Evolutionary conservation across 2,888 invertebrate genomes (phyloP).

Genomic region (Tinea semifulvella): DNA sequence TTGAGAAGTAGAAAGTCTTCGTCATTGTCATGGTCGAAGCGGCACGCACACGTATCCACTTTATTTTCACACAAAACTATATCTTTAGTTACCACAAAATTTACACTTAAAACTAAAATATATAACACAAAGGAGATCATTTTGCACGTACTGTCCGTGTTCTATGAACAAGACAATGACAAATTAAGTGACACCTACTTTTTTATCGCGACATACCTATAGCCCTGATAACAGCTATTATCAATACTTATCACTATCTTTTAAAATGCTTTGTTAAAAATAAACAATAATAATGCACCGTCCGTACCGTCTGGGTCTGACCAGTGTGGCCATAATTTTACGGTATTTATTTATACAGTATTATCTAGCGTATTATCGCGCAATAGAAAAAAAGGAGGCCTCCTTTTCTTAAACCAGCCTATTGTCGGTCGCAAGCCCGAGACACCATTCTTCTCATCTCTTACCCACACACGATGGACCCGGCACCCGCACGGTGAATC

Average conservation of each 20-base stretch:
- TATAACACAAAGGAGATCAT: not conserved
- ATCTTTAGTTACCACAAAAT: not conserved
- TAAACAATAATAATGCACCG: no score
- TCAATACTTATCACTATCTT: conserved; percentile 8
- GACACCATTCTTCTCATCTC: no score
- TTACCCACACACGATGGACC: no score
- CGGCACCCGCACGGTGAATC: no score
- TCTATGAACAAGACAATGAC: not conserved
- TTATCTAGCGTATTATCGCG: no score
- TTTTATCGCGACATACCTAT: not conserved
- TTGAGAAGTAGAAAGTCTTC: conserved; percentile 32
- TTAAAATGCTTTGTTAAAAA: conserved; percentile 3
- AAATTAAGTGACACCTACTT: not conserved
- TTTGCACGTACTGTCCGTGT: not conserved
- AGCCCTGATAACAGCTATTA: not conserved
- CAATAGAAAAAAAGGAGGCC: no score
- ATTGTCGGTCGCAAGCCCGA: no score
- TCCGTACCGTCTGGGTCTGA: no score
- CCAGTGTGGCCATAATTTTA: no score
- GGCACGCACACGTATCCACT: conserved; percentile 29
- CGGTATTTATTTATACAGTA: no score
- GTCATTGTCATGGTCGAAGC: conserved; percentile 24
- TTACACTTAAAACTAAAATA: not conserved
- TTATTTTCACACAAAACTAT: conserved; percentile 33
- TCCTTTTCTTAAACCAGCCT: no score